phyloP scores from a whole-genome alignment of 2,797 vertebrate genomes.

The Bradypus variegatus region DNA sequence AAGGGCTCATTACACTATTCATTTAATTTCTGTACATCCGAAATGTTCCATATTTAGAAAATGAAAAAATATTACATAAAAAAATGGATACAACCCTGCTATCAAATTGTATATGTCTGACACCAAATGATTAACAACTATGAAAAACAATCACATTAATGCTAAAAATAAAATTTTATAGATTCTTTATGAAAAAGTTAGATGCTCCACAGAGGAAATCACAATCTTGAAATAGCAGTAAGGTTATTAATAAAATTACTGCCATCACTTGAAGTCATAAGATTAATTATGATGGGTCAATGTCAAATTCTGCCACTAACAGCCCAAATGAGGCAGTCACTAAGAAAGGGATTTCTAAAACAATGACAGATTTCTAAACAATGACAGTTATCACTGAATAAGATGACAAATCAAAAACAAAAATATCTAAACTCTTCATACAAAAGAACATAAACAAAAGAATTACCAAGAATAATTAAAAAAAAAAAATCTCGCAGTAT shows the following conservation, averaged over 20 bases:
- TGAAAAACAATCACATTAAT: background rate
- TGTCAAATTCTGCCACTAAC: background rate
- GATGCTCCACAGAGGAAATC: background rate
- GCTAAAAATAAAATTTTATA: constrained; percentile 17
- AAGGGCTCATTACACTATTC: background rate
- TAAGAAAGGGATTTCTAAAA: constrained; percentile 23
- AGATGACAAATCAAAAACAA: constrained; percentile 1
- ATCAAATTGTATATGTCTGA: background rate
- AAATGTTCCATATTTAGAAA: background rate
- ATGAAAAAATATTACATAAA: background rate
- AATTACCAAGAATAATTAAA: background rate
- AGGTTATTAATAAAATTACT: constrained; percentile 30
- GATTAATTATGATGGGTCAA: constrained; percentile 7
- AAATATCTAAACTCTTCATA: background rate
- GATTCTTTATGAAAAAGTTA: background rate
- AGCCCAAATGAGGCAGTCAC: background rate
- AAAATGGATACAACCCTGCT: background rate
- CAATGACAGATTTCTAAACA: background rate
- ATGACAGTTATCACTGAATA: background rate
- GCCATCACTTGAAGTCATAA: background rate
- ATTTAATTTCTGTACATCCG: background rate
- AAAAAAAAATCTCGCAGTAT: background rate
- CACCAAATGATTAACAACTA: constrained; percentile 16
- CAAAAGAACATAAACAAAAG: background rate
- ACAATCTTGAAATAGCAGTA: constrained; percentile 6